Evolutionary conservation across 2,113 vertebrate genomes (phyloP).

Genomic region (Engystomops pustulosus): DNA sequence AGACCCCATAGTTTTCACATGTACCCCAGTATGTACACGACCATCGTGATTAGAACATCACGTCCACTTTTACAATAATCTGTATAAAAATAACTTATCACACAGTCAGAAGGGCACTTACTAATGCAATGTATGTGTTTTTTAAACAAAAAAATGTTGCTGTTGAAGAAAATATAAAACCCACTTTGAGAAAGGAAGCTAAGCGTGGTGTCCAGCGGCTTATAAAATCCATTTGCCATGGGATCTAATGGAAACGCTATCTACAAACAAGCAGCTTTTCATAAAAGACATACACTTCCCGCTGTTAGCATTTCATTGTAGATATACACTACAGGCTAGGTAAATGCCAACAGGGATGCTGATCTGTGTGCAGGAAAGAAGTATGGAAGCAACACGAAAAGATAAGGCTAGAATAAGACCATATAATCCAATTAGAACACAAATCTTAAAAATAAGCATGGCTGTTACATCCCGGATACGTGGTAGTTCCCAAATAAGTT

Average conservation of each 20-base stretch:
- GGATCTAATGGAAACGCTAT: conserved; percentile 49
- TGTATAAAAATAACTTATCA: not conserved
- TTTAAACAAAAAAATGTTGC: not conserved
- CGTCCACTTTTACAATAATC: not conserved
- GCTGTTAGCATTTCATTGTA: conserved; percentile 4
- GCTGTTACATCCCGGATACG: not conserved
- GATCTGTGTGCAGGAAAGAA: not conserved
- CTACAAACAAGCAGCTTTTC: conserved; percentile 49
- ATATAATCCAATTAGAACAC: not conserved
- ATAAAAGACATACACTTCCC: conserved; percentile 42
- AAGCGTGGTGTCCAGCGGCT: conserved; percentile 12
- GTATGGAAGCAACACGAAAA: not conserved
- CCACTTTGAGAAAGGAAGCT: conserved; percentile 3
- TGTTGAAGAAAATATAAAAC: not conserved
- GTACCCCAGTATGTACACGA: not conserved
- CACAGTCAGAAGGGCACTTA: not conserved
- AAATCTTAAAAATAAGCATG: not conserved
- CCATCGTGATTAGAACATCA: not conserved
- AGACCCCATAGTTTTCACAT: not conserved
- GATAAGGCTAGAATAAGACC: conserved; percentile 12
- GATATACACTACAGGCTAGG: conserved; percentile 6
- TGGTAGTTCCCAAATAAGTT: not conserved
- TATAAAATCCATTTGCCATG: conserved; percentile 40
- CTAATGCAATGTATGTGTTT: not conserved
- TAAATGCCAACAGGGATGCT: not conserved